A percentile compares a stretch with the other conserved stretches of the same genome.
Conservation (phyloP, 1,140 invertebrate species). For the Drosophila paulistorum region DNA sequence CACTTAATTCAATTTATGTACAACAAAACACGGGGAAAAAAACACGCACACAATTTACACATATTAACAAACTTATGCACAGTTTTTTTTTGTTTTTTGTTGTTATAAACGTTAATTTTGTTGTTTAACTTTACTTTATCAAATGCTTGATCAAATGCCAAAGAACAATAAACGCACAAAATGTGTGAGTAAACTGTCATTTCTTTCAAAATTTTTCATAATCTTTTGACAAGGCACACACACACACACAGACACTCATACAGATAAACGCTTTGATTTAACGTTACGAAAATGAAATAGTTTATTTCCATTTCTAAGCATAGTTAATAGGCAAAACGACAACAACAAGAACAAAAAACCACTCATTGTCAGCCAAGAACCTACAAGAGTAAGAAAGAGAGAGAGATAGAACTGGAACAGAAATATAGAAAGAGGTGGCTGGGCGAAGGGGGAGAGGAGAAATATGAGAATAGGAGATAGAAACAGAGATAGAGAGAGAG, state of each 20-base stretch:
- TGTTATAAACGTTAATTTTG: constrained; percentile 19
- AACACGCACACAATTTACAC: too few species aligned
- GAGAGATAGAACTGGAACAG: constrained; percentile 19
- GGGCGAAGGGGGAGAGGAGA: neutral
- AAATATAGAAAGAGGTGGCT: neutral
- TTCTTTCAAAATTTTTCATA: constrained; percentile 8
- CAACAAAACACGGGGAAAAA: neutral
- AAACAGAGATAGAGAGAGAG: constrained; percentile 21
- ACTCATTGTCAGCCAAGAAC: constrained; percentile 38
- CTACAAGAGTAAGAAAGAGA: constrained; percentile 30
- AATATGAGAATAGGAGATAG: constrained; percentile 31
- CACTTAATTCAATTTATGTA: constrained; percentile 63
- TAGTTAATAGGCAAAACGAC: constrained; percentile 69
- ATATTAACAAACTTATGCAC: constrained; percentile 27
- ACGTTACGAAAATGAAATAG: constrained; percentile 62
- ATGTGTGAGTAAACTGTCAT: constrained; percentile 10
- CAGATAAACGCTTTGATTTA: constrained; percentile 70
- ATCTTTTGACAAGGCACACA: neutral
- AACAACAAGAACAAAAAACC: constrained; percentile 44
- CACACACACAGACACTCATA: constrained; percentile 26
- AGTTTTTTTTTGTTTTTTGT: constrained; percentile 29
- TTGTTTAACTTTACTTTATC: constrained; percentile 67
- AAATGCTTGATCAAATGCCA: constrained; percentile 69
- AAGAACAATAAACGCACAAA: constrained; percentile 62
- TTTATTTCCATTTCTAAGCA: constrained; percentile 63